Evolutionary conservation across 1,140 invertebrate species (phyloP).

Genomic region (Meloidogyne floridensis): DNA sequence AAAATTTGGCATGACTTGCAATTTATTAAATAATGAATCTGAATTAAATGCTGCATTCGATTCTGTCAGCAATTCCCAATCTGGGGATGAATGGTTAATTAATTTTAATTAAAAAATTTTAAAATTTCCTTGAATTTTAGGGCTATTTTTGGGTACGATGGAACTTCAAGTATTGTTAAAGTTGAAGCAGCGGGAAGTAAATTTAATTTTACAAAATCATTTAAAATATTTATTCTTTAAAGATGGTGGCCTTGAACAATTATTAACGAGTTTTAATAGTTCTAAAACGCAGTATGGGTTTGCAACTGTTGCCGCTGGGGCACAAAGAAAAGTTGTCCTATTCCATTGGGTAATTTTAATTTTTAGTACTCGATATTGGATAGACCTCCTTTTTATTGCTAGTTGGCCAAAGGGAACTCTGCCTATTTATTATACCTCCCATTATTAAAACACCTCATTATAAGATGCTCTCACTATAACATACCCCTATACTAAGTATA

Average conservation of each 20-base stretch:
- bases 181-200: conserved; percentile 53
- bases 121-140: conserved; percentile 38
- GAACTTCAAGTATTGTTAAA: conserved; percentile 54
- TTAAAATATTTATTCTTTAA: conserved; percentile 34
- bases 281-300: conserved; percentile 57
- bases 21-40: conserved; percentile 53
- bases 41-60: conserved; percentile 47
- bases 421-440: too few species aligned
- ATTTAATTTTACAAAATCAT: not conserved
- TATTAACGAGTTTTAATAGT: conserved; percentile 37
- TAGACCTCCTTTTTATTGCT: too few species aligned
- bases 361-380: too few species aligned
- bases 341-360: conserved; percentile 51
- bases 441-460: too few species aligned
- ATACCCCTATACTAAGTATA: too few species aligned
- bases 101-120: not conserved
- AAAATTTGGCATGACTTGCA: conserved; percentile 48
- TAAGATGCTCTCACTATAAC: too few species aligned
- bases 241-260: conserved; percentile 51
- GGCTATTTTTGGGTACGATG: conserved; percentile 59
- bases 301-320: conserved; percentile 25
- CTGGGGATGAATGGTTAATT: conserved; percentile 46
- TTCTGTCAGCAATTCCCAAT: conserved; percentile 36
- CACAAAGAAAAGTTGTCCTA: conserved; percentile 53
- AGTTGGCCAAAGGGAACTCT: too few species aligned